Base-by-base conservation (phyloP, 2,113 vertebrate genomes). In the Pithys albifrons region DNA sequence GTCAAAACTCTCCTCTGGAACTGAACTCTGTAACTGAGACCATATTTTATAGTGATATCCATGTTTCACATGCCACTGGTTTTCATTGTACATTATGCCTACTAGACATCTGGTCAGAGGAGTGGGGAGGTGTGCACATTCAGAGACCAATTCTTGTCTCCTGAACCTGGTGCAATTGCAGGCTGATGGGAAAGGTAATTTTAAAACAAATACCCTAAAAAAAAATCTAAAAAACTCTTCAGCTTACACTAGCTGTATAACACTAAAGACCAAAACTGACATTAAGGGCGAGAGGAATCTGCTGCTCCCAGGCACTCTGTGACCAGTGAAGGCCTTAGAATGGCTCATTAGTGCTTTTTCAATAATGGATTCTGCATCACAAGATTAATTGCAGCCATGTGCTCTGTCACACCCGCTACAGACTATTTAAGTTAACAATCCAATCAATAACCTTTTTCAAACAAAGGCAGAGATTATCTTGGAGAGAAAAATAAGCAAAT, bases 341-440 rank as follows among this genome's bases (percentile, higher is more conserved):
- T 2, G 46, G 93, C 96, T 97, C 96, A 97, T 97, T 97, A 96
- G 95, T 94, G 92, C 95, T 96, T 96, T 96, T 95, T 96, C 95
- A 96, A 96, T 97, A 97, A 97, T 96, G 88, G 95, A 96, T 97
- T 96, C 92, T 96, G 91, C 94, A 96, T 41, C 10, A 19, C 90
- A 96, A 97, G 96, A 97, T 97, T 97, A 97, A 97, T 97, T 97
- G 91, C 94, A 91, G 92, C 92, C 92, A 96, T 92, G 93, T 95
- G 93, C 70, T 93, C 85, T 95, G 95, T 95, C 96, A 97, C 92
- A 96, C 89, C 92, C 82, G 88, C 91, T 85, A 95, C 95, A 97
- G 96, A 95, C 96, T 95, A 94, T 95, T 95, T 95, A 96, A 96
- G 77, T 96, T 96, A 97, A 97, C 96, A 96, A 93, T 85, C 82